Conservation (phyloP, 2,113 vertebrate genomes). For the Tamias sibiricus region DNA sequence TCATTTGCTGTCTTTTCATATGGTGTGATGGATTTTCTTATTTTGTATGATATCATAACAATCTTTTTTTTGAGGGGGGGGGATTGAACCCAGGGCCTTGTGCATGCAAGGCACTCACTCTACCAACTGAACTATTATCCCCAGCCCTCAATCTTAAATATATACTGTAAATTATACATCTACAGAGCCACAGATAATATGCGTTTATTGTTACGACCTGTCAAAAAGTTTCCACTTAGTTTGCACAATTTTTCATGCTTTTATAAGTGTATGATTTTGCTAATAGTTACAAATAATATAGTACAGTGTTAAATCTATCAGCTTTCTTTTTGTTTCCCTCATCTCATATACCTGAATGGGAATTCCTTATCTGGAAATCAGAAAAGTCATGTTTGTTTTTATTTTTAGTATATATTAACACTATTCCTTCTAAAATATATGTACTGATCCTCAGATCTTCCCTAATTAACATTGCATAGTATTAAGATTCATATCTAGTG, state of each 20-base stretch:
- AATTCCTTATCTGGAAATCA: no score
- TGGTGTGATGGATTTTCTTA: neutral
- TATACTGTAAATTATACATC: neutral
- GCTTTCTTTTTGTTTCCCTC: neutral
- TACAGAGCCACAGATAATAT: neutral
- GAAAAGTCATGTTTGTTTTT: neutral
- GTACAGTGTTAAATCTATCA: neutral
- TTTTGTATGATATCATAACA: neutral
- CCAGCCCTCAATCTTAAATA: neutral
- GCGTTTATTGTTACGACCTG: neutral
- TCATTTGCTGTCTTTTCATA: neutral
- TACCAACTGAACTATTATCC: no score
- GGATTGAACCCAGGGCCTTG: no score
- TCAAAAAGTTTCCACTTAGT: neutral
- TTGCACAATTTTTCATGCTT: neutral
- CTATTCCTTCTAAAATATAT: neutral
- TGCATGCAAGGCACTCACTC: no score
- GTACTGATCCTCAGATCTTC: neutral
- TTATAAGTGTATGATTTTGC: neutral
- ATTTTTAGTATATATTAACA: neutral
- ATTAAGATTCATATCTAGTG: neutral
- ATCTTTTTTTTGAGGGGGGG: no score
- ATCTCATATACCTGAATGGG: neutral
- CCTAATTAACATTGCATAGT: neutral
- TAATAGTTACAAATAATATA: neutral